Evolutionary conservation across 2,797 vertebrate species (phyloP).

Genomic region (Cirrhinus molitorella): DNA sequence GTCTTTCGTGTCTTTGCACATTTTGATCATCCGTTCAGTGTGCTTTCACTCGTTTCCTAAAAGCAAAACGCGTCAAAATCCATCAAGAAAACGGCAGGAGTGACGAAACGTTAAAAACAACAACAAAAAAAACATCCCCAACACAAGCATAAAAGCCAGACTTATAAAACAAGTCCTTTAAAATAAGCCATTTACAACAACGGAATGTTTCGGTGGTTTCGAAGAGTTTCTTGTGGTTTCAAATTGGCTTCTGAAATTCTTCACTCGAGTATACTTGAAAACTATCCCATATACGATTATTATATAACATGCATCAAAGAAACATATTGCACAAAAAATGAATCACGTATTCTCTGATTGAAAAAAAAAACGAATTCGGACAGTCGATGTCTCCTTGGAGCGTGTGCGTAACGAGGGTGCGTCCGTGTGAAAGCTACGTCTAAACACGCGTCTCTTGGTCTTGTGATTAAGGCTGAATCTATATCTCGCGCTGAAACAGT

Average conservation of each 20-base stretch:
- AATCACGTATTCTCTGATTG: constrained; percentile 72
- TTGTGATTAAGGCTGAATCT: constrained; percentile 90
- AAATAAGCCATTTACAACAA: constrained; percentile 86
- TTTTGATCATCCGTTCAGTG: background rate
- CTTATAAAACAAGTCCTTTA: constrained; percentile 99
- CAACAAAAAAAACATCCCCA: constrained; percentile 55
- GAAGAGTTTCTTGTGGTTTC: constrained; percentile 76
- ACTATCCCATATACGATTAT: constrained; percentile 85
- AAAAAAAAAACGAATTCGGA: constrained; percentile 78
- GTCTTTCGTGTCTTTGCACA: background rate
- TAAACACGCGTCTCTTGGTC: constrained; percentile 73
- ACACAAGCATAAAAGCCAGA: constrained; percentile 82
- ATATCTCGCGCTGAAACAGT: constrained; percentile 89
- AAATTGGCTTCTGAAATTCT: constrained; percentile 36
- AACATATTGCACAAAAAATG: constrained; percentile 94
- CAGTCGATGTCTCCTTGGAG: constrained; percentile 61
- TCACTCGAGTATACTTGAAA: constrained; percentile 71
- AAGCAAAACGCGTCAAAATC: constrained; percentile 22
- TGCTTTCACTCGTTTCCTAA: constrained; percentile 25
- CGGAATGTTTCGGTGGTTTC: constrained; percentile 86
- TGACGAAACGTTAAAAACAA: constrained; percentile 69
- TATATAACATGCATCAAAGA: constrained; percentile 92
- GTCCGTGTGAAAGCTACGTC: constrained; percentile 60
- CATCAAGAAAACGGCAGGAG: constrained; percentile 45
- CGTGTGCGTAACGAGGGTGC: background rate